Evolutionary conservation across 2,888 invertebrate genomes (phyloP).

Genomic region (Apeira syringaria): DNA sequence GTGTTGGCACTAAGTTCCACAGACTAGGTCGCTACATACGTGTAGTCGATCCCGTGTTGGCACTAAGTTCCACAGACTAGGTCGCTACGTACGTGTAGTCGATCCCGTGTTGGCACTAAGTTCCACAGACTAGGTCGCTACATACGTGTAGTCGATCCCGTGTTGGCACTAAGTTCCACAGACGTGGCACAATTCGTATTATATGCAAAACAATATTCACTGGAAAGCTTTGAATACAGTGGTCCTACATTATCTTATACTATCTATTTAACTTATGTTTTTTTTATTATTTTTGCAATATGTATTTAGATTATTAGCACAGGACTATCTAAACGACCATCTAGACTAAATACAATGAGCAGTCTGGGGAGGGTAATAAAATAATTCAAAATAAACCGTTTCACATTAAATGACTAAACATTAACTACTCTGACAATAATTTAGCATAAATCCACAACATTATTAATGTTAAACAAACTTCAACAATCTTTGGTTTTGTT

Average conservation of each 20-base stretch:
- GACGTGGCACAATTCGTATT: conserved; percentile 61
- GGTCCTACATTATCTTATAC: conserved; percentile 72
- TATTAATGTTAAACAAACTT: conserved; percentile 82
- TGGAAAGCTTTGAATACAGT: conserved; percentile 65
- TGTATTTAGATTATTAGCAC: conserved; percentile 59
- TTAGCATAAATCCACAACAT: conserved; percentile 81
- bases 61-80: conserved; percentile 57
- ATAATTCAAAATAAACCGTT: conserved; percentile 65
- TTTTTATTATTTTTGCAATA: conserved; percentile 68
- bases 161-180: conserved; percentile 68
- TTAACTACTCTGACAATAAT: conserved; percentile 79
- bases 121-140: conserved; percentile 45
- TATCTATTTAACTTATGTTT: conserved; percentile 66
- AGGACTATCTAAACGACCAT: conserved; percentile 65
- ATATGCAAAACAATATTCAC: conserved; percentile 48
- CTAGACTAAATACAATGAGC: conserved; percentile 78
- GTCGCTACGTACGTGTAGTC: no score
- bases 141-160: conserved; percentile 21
- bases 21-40: no score
- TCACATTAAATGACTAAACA: conserved; percentile 68
- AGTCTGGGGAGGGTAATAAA: conserved; percentile 81
- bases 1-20: conserved; percentile 68
- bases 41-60: conserved; percentile 51
- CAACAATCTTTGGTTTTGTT: conserved; percentile 94
- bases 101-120: conserved; percentile 65